These are phyloP conservation scores for Crambe crambe DNA, from an alignment of 37 sponge, comb jelly and placozoan species.

Conservation along the genomic window DNA sequence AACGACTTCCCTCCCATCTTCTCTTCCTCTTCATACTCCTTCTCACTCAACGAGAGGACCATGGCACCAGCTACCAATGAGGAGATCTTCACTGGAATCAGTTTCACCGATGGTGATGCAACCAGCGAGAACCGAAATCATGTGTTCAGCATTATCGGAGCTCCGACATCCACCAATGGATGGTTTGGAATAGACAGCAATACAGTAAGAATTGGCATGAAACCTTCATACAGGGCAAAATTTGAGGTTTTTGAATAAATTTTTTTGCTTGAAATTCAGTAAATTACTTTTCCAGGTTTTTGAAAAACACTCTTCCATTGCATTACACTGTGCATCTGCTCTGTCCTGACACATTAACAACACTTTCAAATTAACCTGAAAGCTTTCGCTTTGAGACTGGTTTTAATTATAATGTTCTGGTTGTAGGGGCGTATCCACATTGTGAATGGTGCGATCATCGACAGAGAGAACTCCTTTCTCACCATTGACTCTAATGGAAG, in stretches of 20 bases:
- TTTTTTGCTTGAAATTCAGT: too few relatives aligned
- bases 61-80: slow-evolving; percentile 7
- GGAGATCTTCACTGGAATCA: slow-evolving; percentile 8
- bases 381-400: too few relatives aligned
- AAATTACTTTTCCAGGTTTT: too few relatives aligned
- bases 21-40: neutral
- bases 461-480: slow-evolving; percentile 26
- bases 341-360: too few relatives aligned
- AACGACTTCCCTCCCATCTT: slow-evolving; percentile 57
- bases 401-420: too few relatives aligned
- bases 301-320: too few relatives aligned
- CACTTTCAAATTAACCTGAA: too few relatives aligned
- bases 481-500: slow-evolving; percentile 18
- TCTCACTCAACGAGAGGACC: slow-evolving; percentile 17
- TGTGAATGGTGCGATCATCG: neutral
- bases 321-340: too few relatives aligned
- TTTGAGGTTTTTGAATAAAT: too few relatives aligned
- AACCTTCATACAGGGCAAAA: neutral
- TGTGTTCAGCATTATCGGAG: neutral
- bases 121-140: neutral
- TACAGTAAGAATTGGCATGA: slow-evolving; percentile 25
- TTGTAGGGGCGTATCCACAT: slow-evolving; percentile 27
- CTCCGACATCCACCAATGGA: neutral
- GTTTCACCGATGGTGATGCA: slow-evolving; percentile 29
- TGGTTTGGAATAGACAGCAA: slow-evolving; percentile 29